Percentiles rank a stretch among this genome's conserved stretches.
Evolutionary conservation across 2,113 vertebrate genomes (phyloP).

Genomic region (Phrynosoma platyrhinos): DNA sequence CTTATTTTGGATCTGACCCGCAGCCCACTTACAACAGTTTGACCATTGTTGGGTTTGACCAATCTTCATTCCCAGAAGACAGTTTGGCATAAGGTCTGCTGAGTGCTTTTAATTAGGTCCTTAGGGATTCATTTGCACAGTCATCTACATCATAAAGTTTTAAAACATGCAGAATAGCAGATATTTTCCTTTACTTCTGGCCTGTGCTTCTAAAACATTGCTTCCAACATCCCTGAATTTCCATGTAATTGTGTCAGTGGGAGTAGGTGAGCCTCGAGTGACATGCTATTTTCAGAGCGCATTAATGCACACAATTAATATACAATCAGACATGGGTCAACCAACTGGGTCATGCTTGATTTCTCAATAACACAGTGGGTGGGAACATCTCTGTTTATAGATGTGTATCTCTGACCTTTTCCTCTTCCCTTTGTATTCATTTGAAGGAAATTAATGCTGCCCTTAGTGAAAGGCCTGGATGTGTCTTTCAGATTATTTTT

Average conservation of each 20-base stretch:
- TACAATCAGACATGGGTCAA: slow-evolving; percentile 25
- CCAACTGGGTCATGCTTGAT: slow-evolving; percentile 15
- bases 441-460: slow-evolving; percentile 21
- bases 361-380: slow-evolving; percentile 31
- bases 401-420: slow-evolving; percentile 24
- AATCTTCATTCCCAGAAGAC: neutral
- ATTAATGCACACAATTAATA: slow-evolving; percentile 22
- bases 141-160: neutral
- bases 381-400: slow-evolving; percentile 7
- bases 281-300: slow-evolving; percentile 27
- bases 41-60: neutral
- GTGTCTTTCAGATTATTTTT: neutral
- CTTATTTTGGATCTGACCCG: neutral
- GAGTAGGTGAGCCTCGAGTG: slow-evolving; percentile 9
- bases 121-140: neutral
- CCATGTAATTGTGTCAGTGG: slow-evolving; percentile 9
- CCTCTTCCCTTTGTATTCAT: slow-evolving; percentile 17
- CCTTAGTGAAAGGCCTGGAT: neutral
- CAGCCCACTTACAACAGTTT: neutral
- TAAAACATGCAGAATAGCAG: neutral
- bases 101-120: neutral
- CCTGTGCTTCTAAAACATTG: neutral
- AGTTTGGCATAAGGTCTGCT: neutral
- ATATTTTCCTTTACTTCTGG: neutral
- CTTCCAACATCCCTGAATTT: neutral